Evolutionary conservation across 2,888 invertebrate species (phyloP).

Genomic region (Watsonalla cultraria): DNA sequence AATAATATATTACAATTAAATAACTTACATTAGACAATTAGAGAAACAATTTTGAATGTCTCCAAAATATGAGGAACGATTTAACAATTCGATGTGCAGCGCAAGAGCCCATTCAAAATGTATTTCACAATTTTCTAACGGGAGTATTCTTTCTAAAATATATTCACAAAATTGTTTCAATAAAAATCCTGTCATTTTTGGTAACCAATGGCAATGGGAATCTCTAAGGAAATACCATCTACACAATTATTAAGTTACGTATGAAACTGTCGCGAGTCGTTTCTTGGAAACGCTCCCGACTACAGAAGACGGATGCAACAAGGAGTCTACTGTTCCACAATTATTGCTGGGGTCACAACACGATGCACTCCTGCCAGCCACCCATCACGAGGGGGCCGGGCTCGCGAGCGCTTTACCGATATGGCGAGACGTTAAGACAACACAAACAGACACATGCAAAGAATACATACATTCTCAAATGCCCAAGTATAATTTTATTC

Average conservation of each 20-base stretch:
- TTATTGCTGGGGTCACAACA: constrained; percentile 70
- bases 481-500: constrained; percentile 39
- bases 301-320: constrained; percentile 53
- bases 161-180: constrained; percentile 70
- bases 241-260: constrained; percentile 66
- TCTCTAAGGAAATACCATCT: constrained; percentile 65
- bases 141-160: constrained; percentile 68
- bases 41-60: constrained; percentile 64
- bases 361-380: constrained; percentile 16
- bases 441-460: constrained; percentile 32
- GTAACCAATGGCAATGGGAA: constrained; percentile 77
- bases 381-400: neutral
- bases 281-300: constrained; percentile 60
- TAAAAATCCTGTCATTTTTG: constrained; percentile 78
- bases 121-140: constrained; percentile 60
- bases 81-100: constrained; percentile 75
- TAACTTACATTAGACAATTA: constrained; percentile 68
- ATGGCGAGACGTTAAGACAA: constrained; percentile 25
- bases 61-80: constrained; percentile 62
- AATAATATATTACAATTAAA: constrained; percentile 76
- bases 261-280: constrained; percentile 46
- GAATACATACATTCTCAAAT: constrained; percentile 34
- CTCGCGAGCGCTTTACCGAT: neutral
- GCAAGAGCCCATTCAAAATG: constrained; percentile 57
- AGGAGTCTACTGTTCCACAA: constrained; percentile 43